phyloP scores from a whole-genome alignment of 2,113 vertebrate genomes.

The Aix galericulata region DNA sequence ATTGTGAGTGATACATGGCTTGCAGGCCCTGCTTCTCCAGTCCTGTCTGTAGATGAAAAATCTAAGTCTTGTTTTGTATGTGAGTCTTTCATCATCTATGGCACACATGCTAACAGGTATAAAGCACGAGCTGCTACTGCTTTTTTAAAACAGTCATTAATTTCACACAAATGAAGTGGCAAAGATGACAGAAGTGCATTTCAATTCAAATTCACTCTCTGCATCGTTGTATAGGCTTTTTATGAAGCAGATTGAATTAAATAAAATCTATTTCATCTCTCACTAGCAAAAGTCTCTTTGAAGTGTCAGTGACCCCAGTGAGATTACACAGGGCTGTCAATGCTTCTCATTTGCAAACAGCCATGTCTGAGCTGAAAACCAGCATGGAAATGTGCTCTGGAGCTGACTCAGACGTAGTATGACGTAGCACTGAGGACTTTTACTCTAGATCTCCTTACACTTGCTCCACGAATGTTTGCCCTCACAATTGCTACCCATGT shows the following conservation, averaged over 20 bases:
- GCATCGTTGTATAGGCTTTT: not conserved
- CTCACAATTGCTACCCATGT: not conserved
- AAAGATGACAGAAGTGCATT: not conserved
- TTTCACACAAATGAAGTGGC: not conserved
- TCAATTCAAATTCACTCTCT: not conserved
- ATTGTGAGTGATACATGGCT: not conserved
- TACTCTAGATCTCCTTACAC: not conserved
- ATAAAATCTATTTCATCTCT: not conserved
- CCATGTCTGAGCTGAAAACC: not conserved
- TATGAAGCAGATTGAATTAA: not conserved
- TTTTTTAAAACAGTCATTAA: not conserved
- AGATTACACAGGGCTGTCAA: not conserved
- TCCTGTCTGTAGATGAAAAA: not conserved
- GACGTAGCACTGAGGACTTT: not conserved
- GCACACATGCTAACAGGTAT: not conserved
- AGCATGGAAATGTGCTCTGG: not conserved
- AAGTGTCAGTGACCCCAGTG: not conserved
- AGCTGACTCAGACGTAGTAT: not conserved
- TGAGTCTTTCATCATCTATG: fast-evolving
- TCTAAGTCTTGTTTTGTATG: not conserved
- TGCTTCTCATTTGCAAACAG: not conserved
- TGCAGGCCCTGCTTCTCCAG: not conserved
- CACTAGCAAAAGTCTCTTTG: slow-evolving; percentile 26
- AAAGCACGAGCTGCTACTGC: not conserved
- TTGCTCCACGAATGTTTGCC: not conserved